Percentiles rank a stretch among this genome's conserved stretches.
These are phyloP conservation scores for Ceyx cyanopectus DNA, from an alignment of 2,113 vertebrate genomes.

Conservation along the genomic window DNA sequence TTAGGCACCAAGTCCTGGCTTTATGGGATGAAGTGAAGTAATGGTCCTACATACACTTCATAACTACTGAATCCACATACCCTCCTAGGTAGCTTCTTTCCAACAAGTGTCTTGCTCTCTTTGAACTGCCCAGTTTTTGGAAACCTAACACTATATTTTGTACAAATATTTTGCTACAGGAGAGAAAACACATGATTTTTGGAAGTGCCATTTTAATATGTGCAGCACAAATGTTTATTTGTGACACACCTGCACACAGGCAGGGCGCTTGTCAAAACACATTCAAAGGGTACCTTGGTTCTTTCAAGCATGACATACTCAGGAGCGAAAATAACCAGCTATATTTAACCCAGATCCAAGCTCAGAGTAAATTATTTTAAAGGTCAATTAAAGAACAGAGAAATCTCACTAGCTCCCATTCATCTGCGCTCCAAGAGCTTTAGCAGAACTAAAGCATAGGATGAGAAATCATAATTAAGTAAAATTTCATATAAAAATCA, in stretches of 20 bases:
- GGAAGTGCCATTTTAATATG: not conserved
- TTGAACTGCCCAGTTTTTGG: not conserved
- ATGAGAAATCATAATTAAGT: not conserved
- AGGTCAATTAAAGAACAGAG: constrained; percentile 66
- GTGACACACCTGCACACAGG: constrained; percentile 43
- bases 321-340: constrained; percentile 62
- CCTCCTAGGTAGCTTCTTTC: not conserved
- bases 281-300: constrained; percentile 68
- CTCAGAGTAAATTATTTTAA: constrained; percentile 55
- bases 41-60: not conserved
- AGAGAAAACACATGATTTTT: constrained; percentile 9
- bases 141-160: not conserved
- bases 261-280: constrained; percentile 54
- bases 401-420: constrained; percentile 23
- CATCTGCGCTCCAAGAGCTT: not conserved
- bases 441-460: not conserved
- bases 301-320: constrained; percentile 49
- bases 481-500: not conserved
- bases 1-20: not conserved
- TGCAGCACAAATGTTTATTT: not conserved
- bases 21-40: not conserved
- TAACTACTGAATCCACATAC: not conserved
- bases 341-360: constrained; percentile 67
- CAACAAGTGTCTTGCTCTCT: not conserved
- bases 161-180: constrained; percentile 1